phyloP scores from a whole-genome alignment of 1,140 invertebrate genomes.

The Andricus grossulariae region DNA sequence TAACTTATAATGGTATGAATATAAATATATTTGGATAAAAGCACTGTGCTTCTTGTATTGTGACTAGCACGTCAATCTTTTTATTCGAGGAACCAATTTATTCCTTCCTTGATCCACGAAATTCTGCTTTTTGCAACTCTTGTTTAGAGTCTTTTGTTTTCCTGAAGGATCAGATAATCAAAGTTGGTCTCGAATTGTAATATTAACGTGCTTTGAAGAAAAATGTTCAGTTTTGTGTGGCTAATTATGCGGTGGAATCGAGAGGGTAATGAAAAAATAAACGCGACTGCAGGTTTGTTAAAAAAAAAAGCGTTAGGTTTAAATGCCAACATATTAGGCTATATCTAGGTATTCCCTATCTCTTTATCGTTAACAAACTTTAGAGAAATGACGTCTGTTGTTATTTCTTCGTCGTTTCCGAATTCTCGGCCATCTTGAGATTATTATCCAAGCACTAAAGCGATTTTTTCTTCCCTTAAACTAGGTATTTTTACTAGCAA shows the following conservation, averaged over 20 bases:
- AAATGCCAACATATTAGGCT: constrained; percentile 25
- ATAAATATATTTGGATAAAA: constrained; percentile 58
- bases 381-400: constrained; percentile 6
- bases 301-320: constrained; percentile 33
- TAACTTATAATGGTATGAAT: constrained; percentile 57
- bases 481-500: not conserved
- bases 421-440: not conserved
- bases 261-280: constrained; percentile 29
- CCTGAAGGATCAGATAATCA: constrained; percentile 23
- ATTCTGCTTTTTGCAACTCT: not conserved
- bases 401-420: constrained; percentile 1
- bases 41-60: constrained; percentile 62
- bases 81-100: constrained; percentile 2
- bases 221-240: constrained; percentile 47
- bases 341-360: constrained; percentile 24
- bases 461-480: not conserved
- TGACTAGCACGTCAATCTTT: constrained; percentile 57
- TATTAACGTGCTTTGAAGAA: constrained; percentile 43
- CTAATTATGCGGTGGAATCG: constrained; percentile 49
- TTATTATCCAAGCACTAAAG: not conserved
- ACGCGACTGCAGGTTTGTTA: not conserved
- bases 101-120: constrained; percentile 2
- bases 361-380: constrained; percentile 21
- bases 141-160: not conserved
- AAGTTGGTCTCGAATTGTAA: constrained; percentile 38